Evolutionary conservation across 2,113 vertebrate genomes (phyloP), one percentile per base, ranked within the genome.

Genomic region (Muscicapa adusta): DNA sequence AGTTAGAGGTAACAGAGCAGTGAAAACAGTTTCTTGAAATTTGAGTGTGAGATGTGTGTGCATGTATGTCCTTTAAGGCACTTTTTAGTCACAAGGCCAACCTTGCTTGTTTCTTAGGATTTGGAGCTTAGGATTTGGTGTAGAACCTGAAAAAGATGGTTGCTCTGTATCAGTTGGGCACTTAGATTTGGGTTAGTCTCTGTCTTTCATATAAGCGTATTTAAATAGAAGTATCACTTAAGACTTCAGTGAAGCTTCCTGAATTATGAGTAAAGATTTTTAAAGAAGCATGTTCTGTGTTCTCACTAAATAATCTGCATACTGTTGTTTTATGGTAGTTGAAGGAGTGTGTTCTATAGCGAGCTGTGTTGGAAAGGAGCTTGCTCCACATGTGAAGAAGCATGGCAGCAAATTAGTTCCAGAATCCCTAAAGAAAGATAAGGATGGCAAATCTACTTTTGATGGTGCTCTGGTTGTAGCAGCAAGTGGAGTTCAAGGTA

Each of bases 401-500:
- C 99, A 99, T 0, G 99, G 99, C 75, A 98, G 98, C 86, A 99
- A 99, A 96, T 98, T 99, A 81, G 98, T 99, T 95, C 99, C 99
- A n/a, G 99, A 99, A 75, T 99, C 99, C 23, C 97, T 99, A 94
- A 99, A 98, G 97, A 99, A 99, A 93, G 99, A 99, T 97, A 99
- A 98, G 91, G 98, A 99, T 42, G 99, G 99, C 9, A 99, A 98
- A 80, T 99, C 99, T 53, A 97, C 98, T 74, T 96, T 99, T 34
- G 98, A 99, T 67, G 99, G 99, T 31, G 99, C 99, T 54, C 98
- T 99, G 98, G 99, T 99, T 60, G 98, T 99, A 80, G 99, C 99
- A 79, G 99, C 99, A 92, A 99, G 99, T 74, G 99, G 99, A 83
- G 96, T 99, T 87, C 99, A 99, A 98, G 99, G 99, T 99, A 98